Conservation (phyloP, 2,797 vertebrate species). For the Ptychobarbus kaznakovi region DNA sequence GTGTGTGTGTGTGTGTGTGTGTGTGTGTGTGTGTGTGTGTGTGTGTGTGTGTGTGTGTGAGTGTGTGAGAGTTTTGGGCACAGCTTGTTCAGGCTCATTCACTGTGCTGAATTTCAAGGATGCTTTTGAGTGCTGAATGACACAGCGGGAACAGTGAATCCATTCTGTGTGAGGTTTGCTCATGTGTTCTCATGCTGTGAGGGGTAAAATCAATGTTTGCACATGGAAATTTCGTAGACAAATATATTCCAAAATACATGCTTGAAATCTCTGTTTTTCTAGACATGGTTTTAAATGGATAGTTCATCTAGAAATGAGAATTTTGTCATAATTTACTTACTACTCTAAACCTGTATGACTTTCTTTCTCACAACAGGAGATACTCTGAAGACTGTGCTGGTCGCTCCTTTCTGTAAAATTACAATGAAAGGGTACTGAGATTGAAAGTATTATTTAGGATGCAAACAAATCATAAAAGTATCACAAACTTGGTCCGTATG, state of each 20-base stretch:
- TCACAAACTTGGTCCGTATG: background rate
- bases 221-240: slow-evolving; percentile 16
- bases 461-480: background rate
- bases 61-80: slow-evolving; percentile 33
- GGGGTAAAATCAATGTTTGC: slow-evolving; percentile 31
- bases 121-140: slow-evolving; percentile 25
- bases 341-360: background rate
- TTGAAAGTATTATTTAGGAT: background rate
- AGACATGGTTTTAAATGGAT: background rate
- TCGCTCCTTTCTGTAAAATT: background rate
- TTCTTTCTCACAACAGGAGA: background rate
- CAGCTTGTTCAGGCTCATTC: slow-evolving; percentile 36
- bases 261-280: background rate
- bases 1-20: background rate
- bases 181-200: slow-evolving; percentile 9
- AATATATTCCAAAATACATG: slow-evolving; percentile 13
- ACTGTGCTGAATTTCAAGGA: slow-evolving; percentile 35
- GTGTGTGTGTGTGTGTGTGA: slow-evolving; percentile 8
- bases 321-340: background rate
- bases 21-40: slow-evolving; percentile 7
- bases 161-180: slow-evolving; percentile 23
- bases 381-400: background rate
- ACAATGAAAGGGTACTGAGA: background rate
- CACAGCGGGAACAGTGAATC: slow-evolving; percentile 22
- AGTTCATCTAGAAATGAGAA: background rate